Evolutionary conservation across 2,113 vertebrate species (phyloP).

Genomic region (Xyliphius kryptos): DNA sequence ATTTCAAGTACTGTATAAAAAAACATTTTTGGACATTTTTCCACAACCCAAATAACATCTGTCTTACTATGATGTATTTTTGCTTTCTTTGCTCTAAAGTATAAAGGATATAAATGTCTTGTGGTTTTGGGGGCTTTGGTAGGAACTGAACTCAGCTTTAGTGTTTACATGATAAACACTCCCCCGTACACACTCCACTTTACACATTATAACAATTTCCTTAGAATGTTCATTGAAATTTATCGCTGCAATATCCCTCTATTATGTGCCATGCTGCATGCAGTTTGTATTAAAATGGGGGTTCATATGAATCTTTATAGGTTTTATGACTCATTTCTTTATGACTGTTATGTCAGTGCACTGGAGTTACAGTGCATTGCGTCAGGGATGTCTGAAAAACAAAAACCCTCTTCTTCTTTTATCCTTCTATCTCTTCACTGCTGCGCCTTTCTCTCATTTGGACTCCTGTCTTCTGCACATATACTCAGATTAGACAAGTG

Average conservation of each 20-base stretch:
- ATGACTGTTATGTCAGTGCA: conserved; percentile 14
- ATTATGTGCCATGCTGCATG: not conserved
- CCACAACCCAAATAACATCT: too few relatives aligned
- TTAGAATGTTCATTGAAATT: not conserved
- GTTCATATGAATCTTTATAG: conserved; percentile 1
- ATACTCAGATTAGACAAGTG: not conserved
- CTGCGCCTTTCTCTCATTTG: not conserved
- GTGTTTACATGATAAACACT: too few relatives aligned
- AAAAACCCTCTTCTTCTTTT: not conserved
- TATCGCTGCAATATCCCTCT: not conserved
- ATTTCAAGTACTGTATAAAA: too few relatives aligned
- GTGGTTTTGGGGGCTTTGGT: too few relatives aligned
- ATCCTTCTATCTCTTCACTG: not conserved
- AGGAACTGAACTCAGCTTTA: too few relatives aligned
- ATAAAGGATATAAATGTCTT: too few relatives aligned
- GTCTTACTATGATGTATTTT: too few relatives aligned
- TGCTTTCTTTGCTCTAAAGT: too few relatives aligned
- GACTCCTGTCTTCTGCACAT: not conserved
- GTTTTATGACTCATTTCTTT: conserved; percentile 5
- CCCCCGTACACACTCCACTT: too few relatives aligned
- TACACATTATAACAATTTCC: not conserved
- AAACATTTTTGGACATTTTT: too few relatives aligned
- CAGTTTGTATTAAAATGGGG: not conserved
- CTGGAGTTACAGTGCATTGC: conserved; percentile 37
- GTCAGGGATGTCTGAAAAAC: conserved; percentile 26